Conservation (phyloP, 2,888 invertebrate species). For the Philopedon plagiatum region DNA sequence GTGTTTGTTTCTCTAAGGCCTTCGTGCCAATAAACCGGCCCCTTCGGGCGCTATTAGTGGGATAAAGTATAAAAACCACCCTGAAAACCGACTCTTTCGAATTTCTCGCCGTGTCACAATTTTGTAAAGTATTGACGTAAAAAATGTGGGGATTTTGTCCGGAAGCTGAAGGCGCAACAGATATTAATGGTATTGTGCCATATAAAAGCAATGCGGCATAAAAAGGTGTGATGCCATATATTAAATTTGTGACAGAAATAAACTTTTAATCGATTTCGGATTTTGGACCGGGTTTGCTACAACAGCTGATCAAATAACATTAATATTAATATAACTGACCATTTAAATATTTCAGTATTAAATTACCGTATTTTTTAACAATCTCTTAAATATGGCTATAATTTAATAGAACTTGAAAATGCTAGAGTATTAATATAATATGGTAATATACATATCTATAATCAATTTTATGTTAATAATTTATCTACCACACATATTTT, state of each 20-base stretch:
- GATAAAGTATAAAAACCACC: constrained; percentile 45
- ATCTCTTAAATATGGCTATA: too few species aligned
- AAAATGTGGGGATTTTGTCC: constrained; percentile 42
- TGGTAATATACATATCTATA: too few species aligned
- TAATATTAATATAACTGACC: background rate
- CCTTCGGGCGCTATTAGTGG: constrained; percentile 42
- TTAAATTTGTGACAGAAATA: constrained; percentile 34
- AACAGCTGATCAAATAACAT: constrained; percentile 31
- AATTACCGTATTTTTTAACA: too few species aligned
- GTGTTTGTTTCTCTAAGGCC: constrained; percentile 52
- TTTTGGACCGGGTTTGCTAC: background rate
- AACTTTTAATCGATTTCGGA: constrained; percentile 33
- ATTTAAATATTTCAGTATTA: too few species aligned
- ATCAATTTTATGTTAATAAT: too few species aligned
- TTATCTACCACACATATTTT: too few species aligned
- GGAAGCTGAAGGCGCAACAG: constrained; percentile 46
- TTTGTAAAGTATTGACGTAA: constrained; percentile 47
- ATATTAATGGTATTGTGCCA: constrained; percentile 43
- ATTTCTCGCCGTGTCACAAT: constrained; percentile 50
- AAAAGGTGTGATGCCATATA: constrained; percentile 47
- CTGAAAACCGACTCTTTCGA: constrained; percentile 35
- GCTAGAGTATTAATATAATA: too few species aligned
- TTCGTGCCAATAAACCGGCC: constrained; percentile 52
- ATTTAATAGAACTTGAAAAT: too few species aligned
- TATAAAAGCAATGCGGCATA: constrained; percentile 41